Percentiles rank a stretch among this genome's conserved stretches.
Conservation (phyloP, 2,888 invertebrate species). For the Temnothorax unifasciatus region DNA sequence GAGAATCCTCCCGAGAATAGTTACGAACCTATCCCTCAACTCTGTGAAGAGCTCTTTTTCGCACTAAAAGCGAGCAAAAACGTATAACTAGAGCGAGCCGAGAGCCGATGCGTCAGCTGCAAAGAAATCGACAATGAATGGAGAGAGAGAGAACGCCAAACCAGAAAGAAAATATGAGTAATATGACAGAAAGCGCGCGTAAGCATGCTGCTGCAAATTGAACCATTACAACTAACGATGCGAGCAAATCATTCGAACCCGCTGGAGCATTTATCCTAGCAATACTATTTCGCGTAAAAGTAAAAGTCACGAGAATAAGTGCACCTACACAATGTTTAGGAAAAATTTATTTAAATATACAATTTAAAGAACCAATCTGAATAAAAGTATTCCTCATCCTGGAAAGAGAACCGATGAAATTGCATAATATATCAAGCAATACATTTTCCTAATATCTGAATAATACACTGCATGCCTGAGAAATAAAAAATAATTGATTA, state of each 20-base stretch:
- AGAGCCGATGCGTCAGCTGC: conserved; percentile 26
- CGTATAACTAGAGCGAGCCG: conserved; percentile 19
- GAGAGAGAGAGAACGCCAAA: neutral
- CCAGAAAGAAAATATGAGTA: conserved; percentile 32
- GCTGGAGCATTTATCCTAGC: neutral
- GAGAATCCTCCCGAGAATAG: conserved; percentile 42
- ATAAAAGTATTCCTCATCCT: neutral
- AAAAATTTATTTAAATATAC: neutral
- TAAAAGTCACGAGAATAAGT: neutral
- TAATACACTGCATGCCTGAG: neutral
- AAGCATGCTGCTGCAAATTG: conserved; percentile 64
- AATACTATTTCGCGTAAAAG: neutral
- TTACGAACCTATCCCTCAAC: conserved; percentile 32
- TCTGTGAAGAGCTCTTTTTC: conserved; percentile 37
- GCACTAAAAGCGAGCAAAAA: conserved; percentile 52
- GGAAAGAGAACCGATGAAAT: neutral
- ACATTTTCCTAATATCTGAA: neutral
- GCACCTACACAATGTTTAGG: neutral
- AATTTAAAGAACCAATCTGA: neutral
- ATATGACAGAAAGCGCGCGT: conserved; percentile 25
- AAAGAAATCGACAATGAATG: neutral
- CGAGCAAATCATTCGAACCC: conserved; percentile 30
- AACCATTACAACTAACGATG: conserved; percentile 60
- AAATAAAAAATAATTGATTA: neutral
- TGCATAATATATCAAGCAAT: neutral